phyloP scores from a whole-genome alignment of 2,888 invertebrate genomes.

The Eupithecia dodoneata region DNA sequence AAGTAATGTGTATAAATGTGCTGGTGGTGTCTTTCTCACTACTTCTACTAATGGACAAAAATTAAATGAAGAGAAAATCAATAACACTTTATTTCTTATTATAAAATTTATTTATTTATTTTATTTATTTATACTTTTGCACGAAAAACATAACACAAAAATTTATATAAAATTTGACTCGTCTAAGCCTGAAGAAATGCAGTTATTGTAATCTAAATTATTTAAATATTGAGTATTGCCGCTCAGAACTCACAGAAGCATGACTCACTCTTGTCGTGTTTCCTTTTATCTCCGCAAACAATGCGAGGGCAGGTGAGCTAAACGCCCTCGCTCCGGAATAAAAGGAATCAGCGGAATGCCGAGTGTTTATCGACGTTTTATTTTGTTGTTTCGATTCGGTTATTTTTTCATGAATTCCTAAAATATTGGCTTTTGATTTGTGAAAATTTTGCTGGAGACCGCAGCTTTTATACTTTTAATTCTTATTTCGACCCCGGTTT shows the following conservation, averaged over 20 bases:
- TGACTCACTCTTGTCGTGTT: slow-evolving; percentile 45
- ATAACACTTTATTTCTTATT: no score
- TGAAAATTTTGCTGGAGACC: background rate
- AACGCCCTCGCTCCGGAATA: slow-evolving; percentile 52
- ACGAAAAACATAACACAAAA: no score
- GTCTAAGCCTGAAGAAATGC: no score
- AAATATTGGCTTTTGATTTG: slow-evolving; percentile 20
- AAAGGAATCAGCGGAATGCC: slow-evolving; percentile 51
- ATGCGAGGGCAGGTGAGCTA: slow-evolving; percentile 67
- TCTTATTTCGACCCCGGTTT: background rate
- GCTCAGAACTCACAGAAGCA: slow-evolving; percentile 5
- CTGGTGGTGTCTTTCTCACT: no score
- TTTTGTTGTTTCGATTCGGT: slow-evolving; percentile 39
- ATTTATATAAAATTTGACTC: no score
- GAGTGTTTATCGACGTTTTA: slow-evolving; percentile 48
- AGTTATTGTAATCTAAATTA: no score
- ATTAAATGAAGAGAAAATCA: no score
- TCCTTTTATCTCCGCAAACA: slow-evolving; percentile 68
- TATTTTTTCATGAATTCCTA: slow-evolving; percentile 24
- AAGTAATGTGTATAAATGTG: no score
- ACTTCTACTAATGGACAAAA: no score
- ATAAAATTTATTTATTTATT: no score
- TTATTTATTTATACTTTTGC: no score
- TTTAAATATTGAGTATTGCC: background rate
- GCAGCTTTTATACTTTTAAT: background rate